Evolutionary conservation across 2,888 invertebrate species (phyloP).

Genomic region (Syritta pipiens): DNA sequence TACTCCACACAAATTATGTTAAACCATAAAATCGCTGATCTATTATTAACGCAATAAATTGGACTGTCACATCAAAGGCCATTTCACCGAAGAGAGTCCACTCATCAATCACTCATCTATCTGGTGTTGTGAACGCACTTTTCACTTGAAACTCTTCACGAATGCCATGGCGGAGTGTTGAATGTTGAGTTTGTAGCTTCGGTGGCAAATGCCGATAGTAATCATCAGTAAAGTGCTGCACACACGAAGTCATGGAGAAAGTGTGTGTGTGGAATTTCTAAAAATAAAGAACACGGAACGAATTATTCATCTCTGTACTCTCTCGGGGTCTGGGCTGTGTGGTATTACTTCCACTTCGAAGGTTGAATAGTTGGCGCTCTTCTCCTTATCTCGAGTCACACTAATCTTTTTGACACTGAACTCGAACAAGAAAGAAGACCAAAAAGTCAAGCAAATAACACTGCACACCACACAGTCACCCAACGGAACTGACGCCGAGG

Average conservation of each 20-base stretch:
- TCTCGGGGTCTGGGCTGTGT: too few relatives aligned
- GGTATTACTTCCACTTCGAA: background rate
- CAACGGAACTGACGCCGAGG: too few relatives aligned
- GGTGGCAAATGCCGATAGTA: conserved; percentile 27
- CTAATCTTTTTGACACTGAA: conserved; percentile 68
- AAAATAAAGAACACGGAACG: conserved; percentile 52
- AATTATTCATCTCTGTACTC: conserved; percentile 1
- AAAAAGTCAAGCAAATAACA: conserved; percentile 24
- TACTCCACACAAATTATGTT: conserved; percentile 7
- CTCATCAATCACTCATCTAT: conserved; percentile 58
- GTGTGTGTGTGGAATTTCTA: conserved; percentile 58
- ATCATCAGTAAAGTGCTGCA: conserved; percentile 29
- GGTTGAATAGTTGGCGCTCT: conserved; percentile 44
- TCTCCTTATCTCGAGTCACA: conserved; percentile 38
- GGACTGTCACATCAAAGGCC: conserved; percentile 60
- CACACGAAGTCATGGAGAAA: conserved; percentile 26
- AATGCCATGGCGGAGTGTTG: background rate
- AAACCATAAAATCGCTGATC: conserved; percentile 33
- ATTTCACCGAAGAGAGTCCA: conserved; percentile 51
- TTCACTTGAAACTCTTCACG: conserved; percentile 29
- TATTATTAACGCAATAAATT: conserved; percentile 57
- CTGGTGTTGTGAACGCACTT: conserved; percentile 27
- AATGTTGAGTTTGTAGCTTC: background rate
- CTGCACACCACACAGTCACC: too few relatives aligned
- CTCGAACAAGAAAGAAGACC: conserved; percentile 42